phyloP scores from a whole-genome alignment of 2,888 invertebrate species.

The Kuschelorhynchus macadamiae region DNA sequence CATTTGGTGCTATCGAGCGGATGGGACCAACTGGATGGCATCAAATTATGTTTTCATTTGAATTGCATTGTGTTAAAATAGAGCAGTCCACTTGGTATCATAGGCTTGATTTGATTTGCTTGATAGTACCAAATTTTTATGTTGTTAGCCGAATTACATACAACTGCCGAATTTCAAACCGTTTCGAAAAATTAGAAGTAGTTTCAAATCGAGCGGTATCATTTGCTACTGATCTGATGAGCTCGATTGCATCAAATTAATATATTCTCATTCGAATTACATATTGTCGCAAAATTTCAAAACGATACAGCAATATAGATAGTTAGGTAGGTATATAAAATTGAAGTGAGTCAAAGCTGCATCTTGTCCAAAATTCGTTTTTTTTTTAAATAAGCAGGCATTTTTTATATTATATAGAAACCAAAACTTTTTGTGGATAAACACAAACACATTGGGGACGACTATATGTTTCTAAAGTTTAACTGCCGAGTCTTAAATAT shows the following conservation, averaged over 20 bases:
- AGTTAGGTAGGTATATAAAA: too few relatives aligned
- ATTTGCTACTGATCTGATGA: slow-evolving; percentile 22
- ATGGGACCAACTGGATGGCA: too few relatives aligned
- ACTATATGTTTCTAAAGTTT: slow-evolving; percentile 32
- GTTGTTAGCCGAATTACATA: too few relatives aligned
- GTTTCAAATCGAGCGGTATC: slow-evolving; percentile 43
- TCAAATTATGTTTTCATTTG: too few relatives aligned
- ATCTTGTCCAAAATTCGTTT: slow-evolving; percentile 67
- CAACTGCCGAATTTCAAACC: too few relatives aligned
- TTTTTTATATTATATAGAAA: slow-evolving; percentile 54
- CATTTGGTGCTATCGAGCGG: too few relatives aligned
- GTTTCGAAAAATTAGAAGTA: slow-evolving; percentile 4
- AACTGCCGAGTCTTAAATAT: slow-evolving; percentile 38
- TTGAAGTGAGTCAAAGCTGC: slow-evolving; percentile 67
- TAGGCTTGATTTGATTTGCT: too few relatives aligned
- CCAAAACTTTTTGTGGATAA: slow-evolving; percentile 50
- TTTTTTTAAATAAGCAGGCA: slow-evolving; percentile 63
- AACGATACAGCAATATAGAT: too few relatives aligned
- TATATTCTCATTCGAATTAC: slow-evolving; percentile 43
- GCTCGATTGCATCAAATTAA: slow-evolving; percentile 25
- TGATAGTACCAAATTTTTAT: too few relatives aligned
- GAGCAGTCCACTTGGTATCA: too few relatives aligned
- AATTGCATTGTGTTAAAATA: too few relatives aligned
- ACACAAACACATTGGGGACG: slow-evolving; percentile 44
- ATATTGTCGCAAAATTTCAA: too few relatives aligned